Evolutionary conservation across 2,888 invertebrate species (phyloP).

Genomic region (Aleiodes leptofemur): DNA sequence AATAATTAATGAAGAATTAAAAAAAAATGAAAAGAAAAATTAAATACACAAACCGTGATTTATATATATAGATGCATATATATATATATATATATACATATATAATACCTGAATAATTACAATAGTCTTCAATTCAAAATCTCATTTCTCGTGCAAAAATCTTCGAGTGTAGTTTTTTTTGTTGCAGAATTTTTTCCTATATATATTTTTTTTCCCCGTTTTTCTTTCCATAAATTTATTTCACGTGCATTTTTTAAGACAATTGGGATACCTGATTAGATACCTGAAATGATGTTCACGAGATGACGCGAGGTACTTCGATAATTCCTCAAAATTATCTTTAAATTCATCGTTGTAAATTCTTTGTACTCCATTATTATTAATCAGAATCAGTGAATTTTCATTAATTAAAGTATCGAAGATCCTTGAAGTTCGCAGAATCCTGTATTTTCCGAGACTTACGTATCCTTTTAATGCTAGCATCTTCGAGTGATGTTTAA

Average conservation of each 20-base stretch:
- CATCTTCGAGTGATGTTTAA: too few species aligned
- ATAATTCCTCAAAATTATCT: conserved; percentile 25
- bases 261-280: conserved; percentile 40
- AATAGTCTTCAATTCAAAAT: too few species aligned
- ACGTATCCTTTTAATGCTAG: background rate
- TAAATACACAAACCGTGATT: too few species aligned
- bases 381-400: background rate
- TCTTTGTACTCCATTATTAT: conserved; percentile 23
- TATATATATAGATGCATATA: too few species aligned
- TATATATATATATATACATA: too few species aligned
- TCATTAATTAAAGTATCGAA: conserved; percentile 1
- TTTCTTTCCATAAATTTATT: background rate
- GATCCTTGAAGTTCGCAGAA: conserved; percentile 1
- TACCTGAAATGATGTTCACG: conserved; percentile 41
- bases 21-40: too few species aligned
- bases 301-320: conserved; percentile 17
- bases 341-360: conserved; percentile 20
- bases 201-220: conserved; percentile 23
- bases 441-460: conserved; percentile 23
- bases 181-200: background rate
- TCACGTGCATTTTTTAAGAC: conserved; percentile 20
- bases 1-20: too few species aligned
- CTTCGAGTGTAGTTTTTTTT: too few species aligned
- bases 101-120: too few species aligned
- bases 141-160: too few species aligned